phyloP scores from a whole-genome alignment of 2,113 vertebrate species.

The Hippocampus comes region DNA sequence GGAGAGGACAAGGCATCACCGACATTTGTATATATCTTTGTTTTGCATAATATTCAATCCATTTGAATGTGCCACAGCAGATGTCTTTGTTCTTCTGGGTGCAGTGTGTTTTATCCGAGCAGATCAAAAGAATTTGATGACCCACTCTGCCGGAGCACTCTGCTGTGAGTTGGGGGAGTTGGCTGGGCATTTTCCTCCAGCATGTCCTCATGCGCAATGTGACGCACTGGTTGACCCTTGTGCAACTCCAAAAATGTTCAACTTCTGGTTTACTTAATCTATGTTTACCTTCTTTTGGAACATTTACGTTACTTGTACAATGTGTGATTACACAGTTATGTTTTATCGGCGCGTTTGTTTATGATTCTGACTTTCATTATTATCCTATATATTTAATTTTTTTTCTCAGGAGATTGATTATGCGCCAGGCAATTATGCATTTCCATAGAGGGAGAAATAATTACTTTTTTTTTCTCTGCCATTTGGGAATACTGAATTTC shows the following conservation, averaged over 20 bases:
- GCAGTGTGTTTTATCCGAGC: not conserved
- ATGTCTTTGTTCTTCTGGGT: not conserved
- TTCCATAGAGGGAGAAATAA: conserved; percentile 32
- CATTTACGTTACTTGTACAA: conserved; percentile 48
- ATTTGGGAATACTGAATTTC: conserved; percentile 42
- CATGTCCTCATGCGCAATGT: conserved; percentile 31
- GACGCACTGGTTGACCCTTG: conserved; percentile 39
- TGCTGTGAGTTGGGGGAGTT: conserved; percentile 47
- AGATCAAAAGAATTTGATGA: conserved; percentile 22
- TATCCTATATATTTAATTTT: conserved; percentile 20
- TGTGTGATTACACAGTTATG: conserved; percentile 31
- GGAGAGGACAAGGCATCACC: conserved; percentile 33
- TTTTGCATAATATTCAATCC: conserved; percentile 19
- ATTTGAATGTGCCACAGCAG: conserved; percentile 37
- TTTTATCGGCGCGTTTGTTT: conserved; percentile 39
- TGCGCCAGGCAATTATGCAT: conserved; percentile 23
- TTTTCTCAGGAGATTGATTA: conserved; percentile 41
- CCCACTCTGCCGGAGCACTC: conserved; percentile 33
- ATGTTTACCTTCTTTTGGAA: conserved; percentile 60
- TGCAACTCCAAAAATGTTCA: conserved; percentile 35
- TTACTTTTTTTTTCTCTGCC: conserved; percentile 43
- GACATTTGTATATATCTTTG: conserved; percentile 22
- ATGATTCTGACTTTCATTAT: conserved; percentile 35
- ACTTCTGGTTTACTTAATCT: conserved; percentile 32
- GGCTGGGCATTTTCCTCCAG: conserved; percentile 39